Evolutionary conservation across 2,113 vertebrate species (phyloP).

Genomic region (Climacteris rufus): DNA sequence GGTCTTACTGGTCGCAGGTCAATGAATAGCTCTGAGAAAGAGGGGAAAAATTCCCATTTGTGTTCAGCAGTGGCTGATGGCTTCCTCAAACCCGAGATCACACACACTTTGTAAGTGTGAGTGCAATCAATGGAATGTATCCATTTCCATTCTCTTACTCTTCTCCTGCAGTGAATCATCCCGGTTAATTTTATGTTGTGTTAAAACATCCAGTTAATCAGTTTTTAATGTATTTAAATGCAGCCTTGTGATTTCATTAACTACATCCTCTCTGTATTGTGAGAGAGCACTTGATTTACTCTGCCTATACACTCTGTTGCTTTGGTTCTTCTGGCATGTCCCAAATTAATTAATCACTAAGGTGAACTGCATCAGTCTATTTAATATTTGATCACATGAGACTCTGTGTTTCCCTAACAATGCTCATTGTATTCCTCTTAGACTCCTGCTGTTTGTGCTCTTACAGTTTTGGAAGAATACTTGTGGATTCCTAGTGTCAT

Average conservation of each 20-base stretch:
- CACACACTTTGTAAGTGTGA: not conserved
- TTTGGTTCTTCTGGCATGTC: not conserved
- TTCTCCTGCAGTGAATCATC: not conserved
- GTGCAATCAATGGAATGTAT: not conserved
- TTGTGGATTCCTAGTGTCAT: not conserved
- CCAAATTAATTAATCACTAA: not conserved
- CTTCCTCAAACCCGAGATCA: not conserved
- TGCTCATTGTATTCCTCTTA: not conserved
- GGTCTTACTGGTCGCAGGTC: not conserved
- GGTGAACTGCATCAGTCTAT: not conserved
- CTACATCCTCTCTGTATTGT: not conserved
- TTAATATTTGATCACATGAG: not conserved
- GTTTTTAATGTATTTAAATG: not conserved
- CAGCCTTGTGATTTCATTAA: not conserved
- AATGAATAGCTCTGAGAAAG: not conserved
- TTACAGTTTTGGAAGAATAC: not conserved
- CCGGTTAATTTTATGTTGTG: not conserved
- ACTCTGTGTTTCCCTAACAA: not conserved
- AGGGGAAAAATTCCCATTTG: not conserved
- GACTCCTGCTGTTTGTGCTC: not conserved
- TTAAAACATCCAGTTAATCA: not conserved
- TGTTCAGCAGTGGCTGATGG: not conserved
- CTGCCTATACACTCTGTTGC: not conserved
- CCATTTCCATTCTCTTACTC: not conserved
- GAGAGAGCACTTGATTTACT: not conserved